Evolutionary conservation across 2,113 vertebrate genomes (phyloP), one percentile per base, ranked within the genome.

Genomic region (Cyprinus carpio): DNA sequence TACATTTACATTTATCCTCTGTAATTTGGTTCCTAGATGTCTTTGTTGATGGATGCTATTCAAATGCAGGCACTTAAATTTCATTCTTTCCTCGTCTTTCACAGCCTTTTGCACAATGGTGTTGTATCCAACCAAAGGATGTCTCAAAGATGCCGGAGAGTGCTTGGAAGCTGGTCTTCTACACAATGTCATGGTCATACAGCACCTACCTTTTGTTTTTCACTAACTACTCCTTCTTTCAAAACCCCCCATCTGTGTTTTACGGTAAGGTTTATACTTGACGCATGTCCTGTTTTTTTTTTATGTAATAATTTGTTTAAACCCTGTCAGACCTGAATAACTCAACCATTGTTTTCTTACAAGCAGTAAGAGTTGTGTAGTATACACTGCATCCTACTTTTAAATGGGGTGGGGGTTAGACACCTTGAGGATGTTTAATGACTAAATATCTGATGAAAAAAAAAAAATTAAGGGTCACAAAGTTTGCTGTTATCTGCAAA

Each of bases 61-160:
- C 40, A 74, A 75, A 75, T 49, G 40, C 37, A 27, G 15, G 74
- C 6, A 20, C 49, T 51, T 1, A 4, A 54, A 20, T 29, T 76
- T 16, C 0, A 29, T 54, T 76, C 5, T 25, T 46, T 20, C 1
- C n/a, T 20, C 46, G n/a, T 67, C 34, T 85, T 60, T 84, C 6
- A n/a, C 92, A 99, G 98, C 98, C 98, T 43, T 91, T 99, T 0
- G 96, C 92, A 72, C 91, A 91, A 18, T 93, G 96, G 94, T 98
- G 95, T 90, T 88, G 88, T 46, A 90, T 99, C 86, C 94, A 95
- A 90, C 96, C 97, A 11, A 96, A 92, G 87, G 98, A 99, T 93
- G 96, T 96, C 0, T 95, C 95, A 90, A 99, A 99, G 95, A 95
- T 99, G 95, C 98, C 98, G 0, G 98, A 99, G 94, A 99, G 98